Conservation (phyloP, 1,140 invertebrate species). For the Sycophila sp. region DNA sequence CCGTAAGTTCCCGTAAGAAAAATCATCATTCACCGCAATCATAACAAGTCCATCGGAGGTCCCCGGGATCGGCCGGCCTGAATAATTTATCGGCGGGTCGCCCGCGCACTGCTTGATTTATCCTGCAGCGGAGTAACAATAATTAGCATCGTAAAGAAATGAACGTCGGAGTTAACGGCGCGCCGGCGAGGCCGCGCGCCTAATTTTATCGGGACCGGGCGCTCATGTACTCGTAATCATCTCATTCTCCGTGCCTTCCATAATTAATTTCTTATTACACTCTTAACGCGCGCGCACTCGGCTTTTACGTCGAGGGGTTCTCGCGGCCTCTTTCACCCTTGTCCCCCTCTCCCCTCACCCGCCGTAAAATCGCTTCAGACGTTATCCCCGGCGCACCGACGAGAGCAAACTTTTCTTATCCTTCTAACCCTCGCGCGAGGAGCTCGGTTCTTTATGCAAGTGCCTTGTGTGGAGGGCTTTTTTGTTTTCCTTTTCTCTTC, state of each 20-base stretch:
- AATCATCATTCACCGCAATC: too few species aligned
- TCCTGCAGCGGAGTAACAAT: neutral
- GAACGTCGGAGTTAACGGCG: neutral
- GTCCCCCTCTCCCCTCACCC: neutral
- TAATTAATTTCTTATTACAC: slow-evolving; percentile 35
- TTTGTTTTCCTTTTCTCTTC: too few species aligned
- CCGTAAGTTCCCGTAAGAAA: too few species aligned
- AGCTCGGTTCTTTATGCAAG: neutral
- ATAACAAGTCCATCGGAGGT: too few species aligned
- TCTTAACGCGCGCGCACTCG: neutral
- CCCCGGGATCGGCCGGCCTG: too few species aligned
- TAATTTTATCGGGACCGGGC: slow-evolving; percentile 6
- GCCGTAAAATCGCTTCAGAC: neutral
- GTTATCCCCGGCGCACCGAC: neutral
- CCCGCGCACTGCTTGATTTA: too few species aligned
- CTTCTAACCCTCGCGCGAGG: neutral
- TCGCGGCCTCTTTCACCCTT: neutral
- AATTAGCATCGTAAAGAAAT: neutral
- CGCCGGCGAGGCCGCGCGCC: neutral
- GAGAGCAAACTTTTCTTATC: slow-evolving; percentile 16
- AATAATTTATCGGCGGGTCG: too few species aligned
- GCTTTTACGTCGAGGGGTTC: neutral
- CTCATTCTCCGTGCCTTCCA: slow-evolving; percentile 12
- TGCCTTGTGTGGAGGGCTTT: neutral
- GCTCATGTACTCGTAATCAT: slow-evolving; percentile 22